Evolutionary conservation across 2,113 vertebrate genomes (phyloP).

Genomic region (Coryphaenoides rupestris): DNA sequence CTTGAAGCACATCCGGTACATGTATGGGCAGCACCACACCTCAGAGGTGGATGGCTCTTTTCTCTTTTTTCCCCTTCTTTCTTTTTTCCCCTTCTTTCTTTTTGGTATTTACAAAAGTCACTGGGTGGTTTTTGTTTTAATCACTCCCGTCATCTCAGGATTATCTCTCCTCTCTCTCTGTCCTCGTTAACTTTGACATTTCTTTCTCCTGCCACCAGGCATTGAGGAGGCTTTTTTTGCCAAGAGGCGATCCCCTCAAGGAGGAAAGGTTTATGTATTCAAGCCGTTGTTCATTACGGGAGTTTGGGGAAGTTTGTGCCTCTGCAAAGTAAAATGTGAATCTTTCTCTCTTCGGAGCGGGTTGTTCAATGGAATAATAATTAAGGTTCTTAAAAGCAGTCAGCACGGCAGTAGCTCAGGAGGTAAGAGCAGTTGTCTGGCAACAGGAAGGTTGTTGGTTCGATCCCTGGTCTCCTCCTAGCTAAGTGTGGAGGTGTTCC

Average conservation of each 20-base stretch:
- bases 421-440: too few relatives aligned
- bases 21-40: constrained; percentile 36
- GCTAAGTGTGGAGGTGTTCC: too few relatives aligned
- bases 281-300: constrained; percentile 31
- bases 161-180: not conserved
- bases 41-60: constrained; percentile 12
- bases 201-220: not conserved
- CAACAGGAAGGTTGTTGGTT: too few relatives aligned
- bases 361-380: too few relatives aligned
- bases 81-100: too few relatives aligned
- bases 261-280: constrained; percentile 27
- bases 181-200: not conserved
- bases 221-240: constrained; percentile 14
- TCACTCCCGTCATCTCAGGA: not conserved
- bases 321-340: not conserved
- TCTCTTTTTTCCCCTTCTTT: too few relatives aligned
- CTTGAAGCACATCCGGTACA: constrained; percentile 49
- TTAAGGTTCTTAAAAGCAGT: too few relatives aligned
- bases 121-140: not conserved
- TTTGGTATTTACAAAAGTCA: not conserved
- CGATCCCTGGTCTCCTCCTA: too few relatives aligned
- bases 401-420: too few relatives aligned
- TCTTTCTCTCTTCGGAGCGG: too few relatives aligned
- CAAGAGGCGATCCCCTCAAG: constrained; percentile 29
- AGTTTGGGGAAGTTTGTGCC: not conserved